phyloP scores from a whole-genome alignment of 2,113 vertebrate species.

The Cheilinus undulatus region DNA sequence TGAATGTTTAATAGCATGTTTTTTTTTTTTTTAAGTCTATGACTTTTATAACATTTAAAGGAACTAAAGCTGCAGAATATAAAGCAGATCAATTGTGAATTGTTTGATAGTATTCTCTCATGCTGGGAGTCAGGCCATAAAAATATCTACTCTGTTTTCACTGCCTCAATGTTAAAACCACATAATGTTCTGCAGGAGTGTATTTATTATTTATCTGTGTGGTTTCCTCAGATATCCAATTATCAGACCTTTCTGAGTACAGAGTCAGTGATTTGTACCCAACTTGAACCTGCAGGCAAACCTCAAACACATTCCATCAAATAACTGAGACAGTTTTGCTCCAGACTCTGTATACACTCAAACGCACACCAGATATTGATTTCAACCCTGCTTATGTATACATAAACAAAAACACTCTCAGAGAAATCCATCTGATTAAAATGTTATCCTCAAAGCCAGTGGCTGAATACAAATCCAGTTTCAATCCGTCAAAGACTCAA shows the following conservation, averaged over 20 bases:
- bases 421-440: conserved; percentile 16
- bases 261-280: conserved; percentile 23
- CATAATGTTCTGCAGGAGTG: not conserved
- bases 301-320: conserved; percentile 31
- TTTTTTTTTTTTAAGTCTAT: too few relatives aligned
- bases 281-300: conserved; percentile 31
- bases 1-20: too few relatives aligned
- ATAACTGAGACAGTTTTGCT: conserved; percentile 26
- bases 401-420: not conserved
- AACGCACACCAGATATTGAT: conserved; percentile 17
- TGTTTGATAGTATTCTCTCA: too few relatives aligned
- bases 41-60: too few relatives aligned
- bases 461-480: conserved; percentile 11
- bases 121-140: too few relatives aligned
- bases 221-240: conserved; percentile 37
- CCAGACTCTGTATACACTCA: conserved; percentile 13
- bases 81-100: too few relatives aligned
- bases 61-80: too few relatives aligned
- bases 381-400: conserved; percentile 21
- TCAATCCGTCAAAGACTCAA: not conserved
- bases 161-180: not conserved
- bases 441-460: conserved; percentile 15
- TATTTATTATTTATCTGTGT: conserved; percentile 8
- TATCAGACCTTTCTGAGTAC: conserved; percentile 23
- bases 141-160: not conserved